Base-by-base conservation (phyloP, 1,140 invertebrate genomes). In the Cyclargus thomasi region DNA sequence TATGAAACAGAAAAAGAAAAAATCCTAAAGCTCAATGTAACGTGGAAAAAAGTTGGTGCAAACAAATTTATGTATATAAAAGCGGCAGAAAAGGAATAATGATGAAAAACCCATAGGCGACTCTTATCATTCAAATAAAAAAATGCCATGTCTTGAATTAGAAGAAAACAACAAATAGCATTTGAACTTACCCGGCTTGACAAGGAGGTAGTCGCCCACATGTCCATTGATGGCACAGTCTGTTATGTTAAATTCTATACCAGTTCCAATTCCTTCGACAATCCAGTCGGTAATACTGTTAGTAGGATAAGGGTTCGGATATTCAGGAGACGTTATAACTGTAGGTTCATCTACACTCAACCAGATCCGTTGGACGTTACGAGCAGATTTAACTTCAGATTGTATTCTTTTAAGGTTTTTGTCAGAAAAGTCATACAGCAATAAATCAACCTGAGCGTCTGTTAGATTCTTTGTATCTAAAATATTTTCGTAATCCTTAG, bases 211-310 rank as follows among this genome's bases (percentile, higher is more conserved):
- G 62, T 86, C 80, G 21, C 81, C 82, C 4, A 75, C 22, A 17
- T 72, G 71, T 0, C 85, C 79, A 53, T 86, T 87, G 16, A 90
- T 55, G 18, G 69, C 67, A 11, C 86, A 81, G 35, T 83, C 78
- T 0, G 85, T 86, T 6, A 90, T 68, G 57, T 86, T 90, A 8
- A 90, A 63, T 71, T 90, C 87, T n/a, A 90, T 83, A 1, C 87
- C 87, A 6, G 65, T 71, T 6, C 87, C 87, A 14, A 77, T 70
- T 0, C 85, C 87, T 17, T 79, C 74, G 11, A 90, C 70, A n/a
- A 86, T 74, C 83, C 85, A 90, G 65, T 90, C 85, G 10, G 78
- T 70, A 11, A 75, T 73, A 7, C 70, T 74, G 55, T 82, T 77
- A 0, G 80, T 82, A 14, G 85, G 83, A 63, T 88, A 90, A 20